These are phyloP conservation scores for Crypturellus undulatus DNA, from an alignment of 2,113 vertebrate species.

Conservation along the genomic window DNA sequence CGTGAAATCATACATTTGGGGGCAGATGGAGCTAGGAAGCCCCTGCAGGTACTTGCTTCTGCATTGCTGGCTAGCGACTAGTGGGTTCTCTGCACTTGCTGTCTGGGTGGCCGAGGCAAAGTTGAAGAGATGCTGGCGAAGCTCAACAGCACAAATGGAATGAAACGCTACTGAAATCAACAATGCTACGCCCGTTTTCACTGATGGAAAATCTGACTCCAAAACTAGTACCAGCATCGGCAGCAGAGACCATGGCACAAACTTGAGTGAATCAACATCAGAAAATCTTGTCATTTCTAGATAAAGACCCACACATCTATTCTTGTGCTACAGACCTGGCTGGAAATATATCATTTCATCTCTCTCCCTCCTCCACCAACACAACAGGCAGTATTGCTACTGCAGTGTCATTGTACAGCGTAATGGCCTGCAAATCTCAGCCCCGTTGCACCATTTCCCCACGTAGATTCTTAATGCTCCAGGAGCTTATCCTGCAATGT, in stretches of 20 bases:
- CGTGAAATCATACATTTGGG: rapidly evolving
- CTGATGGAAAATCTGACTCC: not conserved
- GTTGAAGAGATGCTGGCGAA: not conserved
- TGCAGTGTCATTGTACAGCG: rapidly evolving
- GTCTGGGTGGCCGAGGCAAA: not conserved
- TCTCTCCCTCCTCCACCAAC: not conserved
- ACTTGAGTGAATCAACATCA: not conserved
- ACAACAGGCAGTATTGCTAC: not conserved
- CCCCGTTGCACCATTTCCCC: not conserved
- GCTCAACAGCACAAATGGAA: not conserved
- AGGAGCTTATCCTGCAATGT: not conserved
- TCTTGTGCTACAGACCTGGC: not conserved
- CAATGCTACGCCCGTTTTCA: not conserved
- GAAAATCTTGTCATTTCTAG: not conserved
- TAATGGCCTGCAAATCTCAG: not conserved
- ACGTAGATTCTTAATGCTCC: not conserved
- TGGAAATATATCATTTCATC: not conserved
- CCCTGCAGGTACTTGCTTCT: not conserved
- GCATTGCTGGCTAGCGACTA: not conserved
- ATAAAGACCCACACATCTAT: not conserved
- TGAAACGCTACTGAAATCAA: not conserved
- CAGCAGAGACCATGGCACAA: not conserved
- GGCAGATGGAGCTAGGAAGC: not conserved
- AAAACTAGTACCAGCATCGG: not conserved
- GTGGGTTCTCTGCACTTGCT: not conserved